phyloP scores from a whole-genome alignment of 2,797 vertebrate species.

The Xiphorhynchus erythropygius region DNA sequence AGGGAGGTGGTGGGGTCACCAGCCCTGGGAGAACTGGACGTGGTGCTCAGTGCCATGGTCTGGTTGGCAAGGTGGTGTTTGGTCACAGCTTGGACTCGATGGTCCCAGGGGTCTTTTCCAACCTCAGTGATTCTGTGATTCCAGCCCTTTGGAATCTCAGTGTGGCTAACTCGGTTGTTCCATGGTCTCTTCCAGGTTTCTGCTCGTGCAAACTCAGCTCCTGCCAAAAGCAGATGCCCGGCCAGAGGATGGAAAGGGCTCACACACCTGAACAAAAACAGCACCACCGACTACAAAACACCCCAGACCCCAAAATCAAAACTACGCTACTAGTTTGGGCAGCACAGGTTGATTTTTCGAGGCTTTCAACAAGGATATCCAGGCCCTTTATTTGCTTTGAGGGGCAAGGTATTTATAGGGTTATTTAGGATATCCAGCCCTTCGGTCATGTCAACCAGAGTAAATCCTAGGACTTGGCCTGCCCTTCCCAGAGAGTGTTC shows the following conservation, averaged over 20 bases:
- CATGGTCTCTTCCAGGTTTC: neutral
- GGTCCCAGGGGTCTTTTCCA: neutral
- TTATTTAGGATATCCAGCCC: too few species aligned
- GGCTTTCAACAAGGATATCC: neutral
- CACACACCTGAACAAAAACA: neutral
- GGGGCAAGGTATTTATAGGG: neutral
- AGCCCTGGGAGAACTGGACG: neutral
- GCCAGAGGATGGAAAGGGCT: neutral
- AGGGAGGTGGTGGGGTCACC: neutral
- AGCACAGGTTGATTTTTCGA: neutral
- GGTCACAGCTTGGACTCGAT: neutral
- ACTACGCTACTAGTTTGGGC: neutral
- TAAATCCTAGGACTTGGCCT: neutral
- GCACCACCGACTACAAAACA: neutral
- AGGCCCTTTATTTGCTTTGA: neutral
- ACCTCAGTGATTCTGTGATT: neutral
- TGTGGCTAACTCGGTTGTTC: neutral
- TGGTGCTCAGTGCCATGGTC: neutral
- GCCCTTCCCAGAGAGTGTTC: neutral
- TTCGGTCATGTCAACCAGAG: accelerated
- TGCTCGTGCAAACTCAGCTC: neutral
- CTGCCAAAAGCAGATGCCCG: neutral
- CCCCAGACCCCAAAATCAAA: neutral
- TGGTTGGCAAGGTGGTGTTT: neutral
- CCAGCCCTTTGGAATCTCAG: neutral